A percentile compares a stretch with the other conserved stretches of the same genome.
Evolutionary conservation across 2,113 vertebrate genomes (phyloP).

Genomic region (Lepus americanus): DNA sequence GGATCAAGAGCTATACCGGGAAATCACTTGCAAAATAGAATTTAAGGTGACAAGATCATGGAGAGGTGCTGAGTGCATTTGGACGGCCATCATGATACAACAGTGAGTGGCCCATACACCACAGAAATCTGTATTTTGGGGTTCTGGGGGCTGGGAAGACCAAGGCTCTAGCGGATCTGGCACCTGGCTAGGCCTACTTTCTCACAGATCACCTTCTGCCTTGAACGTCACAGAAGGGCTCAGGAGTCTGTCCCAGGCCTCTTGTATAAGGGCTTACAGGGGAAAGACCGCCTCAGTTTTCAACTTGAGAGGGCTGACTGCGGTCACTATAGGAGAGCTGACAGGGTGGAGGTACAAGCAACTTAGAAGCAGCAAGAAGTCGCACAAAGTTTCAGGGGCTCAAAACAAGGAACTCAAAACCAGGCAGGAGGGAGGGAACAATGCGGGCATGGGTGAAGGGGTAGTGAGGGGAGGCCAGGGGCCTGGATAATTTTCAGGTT

Average conservation of each 20-base stretch:
- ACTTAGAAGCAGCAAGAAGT: background rate
- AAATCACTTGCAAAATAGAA: conserved; percentile 20
- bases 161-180: background rate
- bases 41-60: background rate
- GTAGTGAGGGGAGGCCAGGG: too few species aligned
- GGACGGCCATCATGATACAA: background rate
- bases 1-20: background rate
- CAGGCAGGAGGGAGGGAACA: background rate
- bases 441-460: background rate
- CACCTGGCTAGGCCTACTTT: background rate
- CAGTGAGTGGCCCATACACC: background rate
- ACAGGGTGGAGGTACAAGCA: background rate
- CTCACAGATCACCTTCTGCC: background rate
- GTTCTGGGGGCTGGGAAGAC: background rate
- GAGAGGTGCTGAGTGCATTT: background rate
- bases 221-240: background rate
- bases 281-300: background rate
- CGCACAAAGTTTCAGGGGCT: background rate
- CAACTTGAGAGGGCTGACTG: conserved; percentile 18
- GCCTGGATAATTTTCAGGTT: background rate
- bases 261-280: background rate
- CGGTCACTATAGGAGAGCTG: background rate
- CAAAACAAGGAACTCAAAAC: background rate
- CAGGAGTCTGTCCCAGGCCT: background rate
- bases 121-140: background rate